phyloP scores from a whole-genome alignment of 2,113 vertebrate species.

The Atlantisia rogersi region DNA sequence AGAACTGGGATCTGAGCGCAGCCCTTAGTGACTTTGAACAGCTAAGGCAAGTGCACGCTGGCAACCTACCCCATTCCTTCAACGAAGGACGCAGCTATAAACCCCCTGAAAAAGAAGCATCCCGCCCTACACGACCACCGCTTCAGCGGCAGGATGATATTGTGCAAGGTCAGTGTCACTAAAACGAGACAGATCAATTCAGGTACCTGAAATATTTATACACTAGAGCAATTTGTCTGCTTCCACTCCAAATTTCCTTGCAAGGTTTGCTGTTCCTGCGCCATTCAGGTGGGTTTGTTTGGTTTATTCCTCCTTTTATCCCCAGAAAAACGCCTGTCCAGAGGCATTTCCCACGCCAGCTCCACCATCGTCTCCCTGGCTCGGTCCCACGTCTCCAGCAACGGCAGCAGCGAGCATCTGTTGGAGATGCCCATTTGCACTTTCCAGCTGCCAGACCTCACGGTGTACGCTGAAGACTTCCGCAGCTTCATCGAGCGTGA shows the following conservation, averaged over 20 bases:
- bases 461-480: constrained; percentile 92
- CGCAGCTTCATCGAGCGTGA: constrained; percentile 94
- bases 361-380: constrained; percentile 94
- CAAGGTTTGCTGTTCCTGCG: background rate
- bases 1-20: constrained; percentile 95
- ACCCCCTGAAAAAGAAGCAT: constrained; percentile 78
- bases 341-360: constrained; percentile 95
- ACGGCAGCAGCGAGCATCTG: constrained; percentile 84
- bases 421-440: constrained; percentile 96
- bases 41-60: constrained; percentile 90
- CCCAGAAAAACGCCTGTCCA: constrained; percentile 90
- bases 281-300: rapidly evolving
- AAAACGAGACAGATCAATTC: rapidly evolving
- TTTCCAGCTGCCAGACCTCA: constrained; percentile 97
- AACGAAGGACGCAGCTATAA: constrained; percentile 76
- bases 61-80: constrained; percentile 81
- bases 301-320: background rate
- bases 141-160: constrained; percentile 93
- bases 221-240: rapidly evolving
- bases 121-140: constrained; percentile 75
- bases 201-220: background rate
- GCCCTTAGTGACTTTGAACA: constrained; percentile 95
- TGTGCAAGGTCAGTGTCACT: constrained; percentile 82
- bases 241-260: rapidly evolving
- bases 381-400: constrained; percentile 91